Evolutionary conservation across 2,888 invertebrate genomes (phyloP), one percentile per base, ranked within the genome.

Genomic region (Heliconius erato): DNA sequence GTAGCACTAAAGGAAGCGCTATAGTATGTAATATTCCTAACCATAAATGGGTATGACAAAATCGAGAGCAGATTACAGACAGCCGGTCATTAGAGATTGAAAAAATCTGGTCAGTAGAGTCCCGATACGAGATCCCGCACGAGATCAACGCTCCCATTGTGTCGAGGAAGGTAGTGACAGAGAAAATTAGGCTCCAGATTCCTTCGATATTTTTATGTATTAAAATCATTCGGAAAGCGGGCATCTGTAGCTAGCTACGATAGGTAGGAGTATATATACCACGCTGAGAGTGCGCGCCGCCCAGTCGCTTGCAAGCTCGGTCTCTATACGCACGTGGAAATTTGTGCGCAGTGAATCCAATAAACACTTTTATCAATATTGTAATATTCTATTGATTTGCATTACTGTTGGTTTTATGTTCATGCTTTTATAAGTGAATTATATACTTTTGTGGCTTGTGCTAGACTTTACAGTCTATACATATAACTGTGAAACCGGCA

Each of bases 61-160:
- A 86, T 85, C 85, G 79, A 81, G 84, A 85, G 86, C 87, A 85
- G 85, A 74, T 81, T 65, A 68, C 69, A 49, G 68, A 78, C 91
- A 91, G 86, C 90, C 88, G 89, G 90, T 86, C 89, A 89, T 86
- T 88, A 86, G 88, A 87, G 87, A 88, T 89, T 88, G 87, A 88
- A 92, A 90, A 89, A 93, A 93, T 91, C 89, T 94, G 92, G 93
- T 92, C 92, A 93, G 91, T 87, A 91, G 92, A 92, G 91, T 89
- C 88, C 87, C 89, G 88, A 90, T 92, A 32, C 32, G 32, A 32
- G 32, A 32, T 2, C 32, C 32, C 32, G 92, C 93, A 92, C 89
- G 87, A 92, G 95, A 95, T 95, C 95, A 96, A 95, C 91, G 95
- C 92, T 94, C 95, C 89, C 95, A 94, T 94, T 95, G 95, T 95